Evolutionary conservation across 1,140 invertebrate species (phyloP).

Genomic region (Tetramorium simillimum): DNA sequence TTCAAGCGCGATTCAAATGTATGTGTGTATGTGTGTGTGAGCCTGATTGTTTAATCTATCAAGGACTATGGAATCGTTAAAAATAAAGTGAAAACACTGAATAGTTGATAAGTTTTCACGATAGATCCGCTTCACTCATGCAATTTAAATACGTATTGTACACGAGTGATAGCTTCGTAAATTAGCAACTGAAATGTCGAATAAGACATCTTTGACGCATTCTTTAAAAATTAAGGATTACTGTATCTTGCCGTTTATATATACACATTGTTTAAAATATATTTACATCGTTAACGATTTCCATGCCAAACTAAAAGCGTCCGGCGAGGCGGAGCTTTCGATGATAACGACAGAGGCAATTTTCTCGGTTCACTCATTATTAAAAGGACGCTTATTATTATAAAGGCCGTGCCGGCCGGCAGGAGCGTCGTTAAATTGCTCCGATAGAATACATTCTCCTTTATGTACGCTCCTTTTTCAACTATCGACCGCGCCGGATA

Average conservation of each 20-base stretch:
- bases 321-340: neutral
- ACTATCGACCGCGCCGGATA: constrained; percentile 23
- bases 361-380: constrained; percentile 43
- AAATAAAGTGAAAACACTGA: neutral
- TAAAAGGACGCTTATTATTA: constrained; percentile 44
- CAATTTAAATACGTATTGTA: neutral
- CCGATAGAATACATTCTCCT: neutral
- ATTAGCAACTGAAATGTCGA: neutral
- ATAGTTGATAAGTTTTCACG: neutral
- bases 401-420: constrained; percentile 13
- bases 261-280: neutral
- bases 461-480: neutral
- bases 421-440: constrained; percentile 31
- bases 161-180: neutral
- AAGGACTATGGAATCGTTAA: neutral
- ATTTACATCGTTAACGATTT: neutral
- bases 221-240: constrained; percentile 9
- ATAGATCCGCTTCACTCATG: neutral
- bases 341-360: constrained; percentile 36
- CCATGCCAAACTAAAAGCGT: neutral
- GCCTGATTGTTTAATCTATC: neutral
- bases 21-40: neutral
- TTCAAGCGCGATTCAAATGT: neutral
- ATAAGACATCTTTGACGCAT: neutral
- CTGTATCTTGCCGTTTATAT: no score